Evolutionary conservation across 2,113 vertebrate species (phyloP).

Genomic region (Mobula birostris): DNA sequence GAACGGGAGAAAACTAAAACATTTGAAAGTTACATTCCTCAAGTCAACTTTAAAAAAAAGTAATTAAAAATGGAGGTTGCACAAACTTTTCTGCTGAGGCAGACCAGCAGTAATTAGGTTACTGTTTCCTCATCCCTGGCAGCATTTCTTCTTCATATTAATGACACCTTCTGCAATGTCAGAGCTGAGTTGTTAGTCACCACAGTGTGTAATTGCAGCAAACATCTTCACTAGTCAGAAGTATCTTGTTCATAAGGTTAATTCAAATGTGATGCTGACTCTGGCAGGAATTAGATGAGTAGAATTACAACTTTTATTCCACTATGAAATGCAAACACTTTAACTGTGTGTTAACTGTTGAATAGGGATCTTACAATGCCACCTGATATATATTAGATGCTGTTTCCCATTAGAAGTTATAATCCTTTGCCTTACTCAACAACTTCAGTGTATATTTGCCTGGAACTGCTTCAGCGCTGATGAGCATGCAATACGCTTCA

Average conservation of each 20-base stretch:
- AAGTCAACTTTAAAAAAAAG: not conserved
- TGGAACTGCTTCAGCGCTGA: too few species aligned
- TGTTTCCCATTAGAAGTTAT: not conserved
- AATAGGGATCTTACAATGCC: not conserved
- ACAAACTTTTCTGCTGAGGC: constrained; percentile 3
- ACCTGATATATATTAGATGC: not conserved
- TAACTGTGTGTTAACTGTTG: not conserved
- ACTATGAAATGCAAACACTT: not conserved
- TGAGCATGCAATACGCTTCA: too few species aligned
- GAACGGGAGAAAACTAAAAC: not conserved
- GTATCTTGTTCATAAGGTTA: not conserved
- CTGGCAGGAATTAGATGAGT: not conserved
- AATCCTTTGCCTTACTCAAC: too few species aligned
- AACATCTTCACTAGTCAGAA: not conserved
- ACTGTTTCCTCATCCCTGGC: not conserved
- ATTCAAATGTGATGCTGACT: constrained; percentile 29
- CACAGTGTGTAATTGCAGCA: constrained; percentile 12
- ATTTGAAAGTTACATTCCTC: not conserved
- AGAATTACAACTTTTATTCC: not conserved
- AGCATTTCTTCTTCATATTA: constrained; percentile 26
- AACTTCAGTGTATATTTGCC: too few species aligned
- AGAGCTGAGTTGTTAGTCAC: constrained; percentile 28
- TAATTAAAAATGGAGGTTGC: constrained; percentile 1
- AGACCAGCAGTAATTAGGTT: not conserved
- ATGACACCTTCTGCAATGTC: constrained; percentile 24